Evolutionary conservation across 2,113 vertebrate species (phyloP).

Genomic region (Lates calcarifer): DNA sequence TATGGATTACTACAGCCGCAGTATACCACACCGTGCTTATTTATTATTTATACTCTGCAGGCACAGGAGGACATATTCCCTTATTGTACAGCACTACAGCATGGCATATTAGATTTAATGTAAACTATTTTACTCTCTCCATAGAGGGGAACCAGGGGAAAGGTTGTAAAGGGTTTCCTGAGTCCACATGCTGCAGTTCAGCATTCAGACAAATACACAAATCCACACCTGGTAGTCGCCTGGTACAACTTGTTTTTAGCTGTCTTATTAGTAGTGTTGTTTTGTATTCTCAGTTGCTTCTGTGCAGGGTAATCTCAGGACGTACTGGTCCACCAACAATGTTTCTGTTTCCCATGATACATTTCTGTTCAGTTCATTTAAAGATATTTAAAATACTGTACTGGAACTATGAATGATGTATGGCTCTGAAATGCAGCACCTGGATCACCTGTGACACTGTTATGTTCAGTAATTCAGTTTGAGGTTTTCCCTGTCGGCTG

Average conservation of each 20-base stretch:
- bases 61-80: constrained; percentile 31
- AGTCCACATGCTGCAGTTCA: not conserved
- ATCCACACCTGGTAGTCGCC: not conserved
- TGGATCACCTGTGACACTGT: not conserved
- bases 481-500: not conserved
- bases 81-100: constrained; percentile 28
- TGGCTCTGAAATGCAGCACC: not conserved
- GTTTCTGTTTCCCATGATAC: too few species aligned
- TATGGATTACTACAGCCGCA: constrained; percentile 43
- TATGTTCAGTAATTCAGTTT: not conserved
- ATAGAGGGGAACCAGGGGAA: constrained; percentile 10
- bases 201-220: constrained; percentile 14
- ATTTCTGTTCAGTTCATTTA: not conserved
- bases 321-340: too few species aligned
- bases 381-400: too few species aligned
- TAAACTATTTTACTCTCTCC: constrained; percentile 23
- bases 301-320: not conserved
- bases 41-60: constrained; percentile 70
- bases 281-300: not conserved
- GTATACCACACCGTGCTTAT: constrained; percentile 29
- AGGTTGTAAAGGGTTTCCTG: constrained; percentile 12
- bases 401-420: not conserved
- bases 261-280: not conserved
- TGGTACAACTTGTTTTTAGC: not conserved
- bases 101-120: constrained; percentile 41